These are phyloP conservation scores for Lypha dubia DNA, from an alignment of 2,888 invertebrate species.

Conservation along the genomic window DNA sequence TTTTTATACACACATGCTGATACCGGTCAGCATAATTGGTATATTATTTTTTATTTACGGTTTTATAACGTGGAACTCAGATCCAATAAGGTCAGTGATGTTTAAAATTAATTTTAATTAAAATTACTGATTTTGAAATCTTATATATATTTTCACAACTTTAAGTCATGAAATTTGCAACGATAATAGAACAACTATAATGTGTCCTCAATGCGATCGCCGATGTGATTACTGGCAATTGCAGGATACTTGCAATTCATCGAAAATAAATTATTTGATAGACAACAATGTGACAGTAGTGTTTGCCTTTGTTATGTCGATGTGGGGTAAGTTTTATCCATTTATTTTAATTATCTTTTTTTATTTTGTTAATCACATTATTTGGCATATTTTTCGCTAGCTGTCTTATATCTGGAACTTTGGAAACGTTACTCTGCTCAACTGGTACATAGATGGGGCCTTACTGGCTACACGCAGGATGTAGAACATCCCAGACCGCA, in stretches of 20 bases:
- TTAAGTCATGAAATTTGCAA: conserved; percentile 86
- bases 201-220: conserved; percentile 93
- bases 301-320: conserved; percentile 92
- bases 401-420: conserved; percentile 90
- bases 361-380: not conserved
- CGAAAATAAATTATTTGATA: conserved; percentile 90
- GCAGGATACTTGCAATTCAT: conserved; percentile 88
- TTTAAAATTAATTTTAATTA: not conserved
- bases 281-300: conserved; percentile 91
- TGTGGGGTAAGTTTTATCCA: conserved; percentile 86
- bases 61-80: conserved; percentile 83
- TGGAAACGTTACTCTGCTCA: conserved; percentile 92
- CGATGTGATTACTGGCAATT: conserved; percentile 90
- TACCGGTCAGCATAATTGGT: conserved; percentile 89
- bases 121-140: not conserved
- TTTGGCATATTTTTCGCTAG: conserved; percentile 76
- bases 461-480: conserved; percentile 88
- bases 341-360: not conserved
- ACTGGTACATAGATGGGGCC: conserved; percentile 92
- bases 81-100: conserved; percentile 82
- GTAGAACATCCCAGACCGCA: conserved; percentile 91
- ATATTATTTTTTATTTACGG: conserved; percentile 87
- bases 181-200: conserved; percentile 85
- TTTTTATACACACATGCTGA: conserved; percentile 92
- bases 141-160: not conserved